Percentiles rank a stretch among this genome's conserved stretches.
Conservation (phyloP, 2,888 invertebrate species). For the Dromius quadrimaculatus region DNA sequence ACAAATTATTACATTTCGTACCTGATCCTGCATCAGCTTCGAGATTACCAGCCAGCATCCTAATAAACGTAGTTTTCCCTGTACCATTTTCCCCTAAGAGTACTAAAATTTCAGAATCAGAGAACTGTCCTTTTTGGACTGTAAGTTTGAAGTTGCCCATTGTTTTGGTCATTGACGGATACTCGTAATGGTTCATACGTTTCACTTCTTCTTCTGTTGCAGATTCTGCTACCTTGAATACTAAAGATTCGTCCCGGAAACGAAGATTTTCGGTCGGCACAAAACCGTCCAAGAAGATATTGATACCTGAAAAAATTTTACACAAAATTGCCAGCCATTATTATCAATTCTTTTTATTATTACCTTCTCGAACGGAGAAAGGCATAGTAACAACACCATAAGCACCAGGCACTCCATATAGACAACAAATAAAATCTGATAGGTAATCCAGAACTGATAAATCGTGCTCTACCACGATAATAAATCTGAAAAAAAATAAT, state of each 20-base stretch:
- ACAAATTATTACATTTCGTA: conserved; percentile 58
- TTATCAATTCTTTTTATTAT: conserved; percentile 31
- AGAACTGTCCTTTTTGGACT: conserved; percentile 93
- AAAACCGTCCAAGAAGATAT: conserved; percentile 99
- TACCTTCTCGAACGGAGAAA: conserved; percentile 98
- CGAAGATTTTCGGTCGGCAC: conserved; percentile 99
- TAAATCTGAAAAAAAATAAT: conserved; percentile 77
- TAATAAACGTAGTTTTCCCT: conserved; percentile 98
- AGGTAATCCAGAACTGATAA: conserved; percentile 98
- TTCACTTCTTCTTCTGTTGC: conserved; percentile 98
- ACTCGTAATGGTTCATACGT: conserved; percentile 95
- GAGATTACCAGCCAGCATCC: conserved; percentile 97
- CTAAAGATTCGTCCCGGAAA: conserved; percentile 95
- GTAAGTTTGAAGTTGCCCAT: conserved; percentile 83
- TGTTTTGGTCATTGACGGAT: conserved; percentile 91
- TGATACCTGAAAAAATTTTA: conserved; percentile 77
- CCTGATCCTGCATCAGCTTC: conserved; percentile 86
- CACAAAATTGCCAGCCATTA: background rate
- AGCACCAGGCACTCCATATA: conserved; percentile 98
- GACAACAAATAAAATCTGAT: conserved; percentile 98
- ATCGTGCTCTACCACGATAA: conserved; percentile 99
- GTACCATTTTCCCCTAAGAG: conserved; percentile 98
- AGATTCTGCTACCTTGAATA: conserved; percentile 98
- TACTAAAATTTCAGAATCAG: conserved; percentile 99
- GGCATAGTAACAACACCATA: conserved; percentile 99